These are phyloP conservation scores for Cryptocheilus praepositus DNA, from an alignment of 2,888 invertebrate genomes.

Conservation along the genomic window DNA sequence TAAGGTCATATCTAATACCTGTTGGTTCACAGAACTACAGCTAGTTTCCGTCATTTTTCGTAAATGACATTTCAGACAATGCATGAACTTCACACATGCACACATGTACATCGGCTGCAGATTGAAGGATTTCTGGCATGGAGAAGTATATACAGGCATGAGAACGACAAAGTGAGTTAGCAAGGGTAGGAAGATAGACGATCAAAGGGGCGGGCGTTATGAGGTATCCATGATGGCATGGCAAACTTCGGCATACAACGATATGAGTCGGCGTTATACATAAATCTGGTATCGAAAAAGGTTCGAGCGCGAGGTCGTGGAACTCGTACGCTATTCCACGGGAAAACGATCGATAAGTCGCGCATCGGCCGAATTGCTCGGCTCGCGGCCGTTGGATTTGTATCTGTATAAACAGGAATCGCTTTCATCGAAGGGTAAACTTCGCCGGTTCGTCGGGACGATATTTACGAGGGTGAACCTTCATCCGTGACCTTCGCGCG, in stretches of 20 bases:
- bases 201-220: no score
- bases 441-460: conserved; percentile 9
- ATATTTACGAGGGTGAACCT: conserved; percentile 25
- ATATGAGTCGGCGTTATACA: background rate
- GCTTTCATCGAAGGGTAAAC: conserved; percentile 13
- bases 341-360: conserved; percentile 21
- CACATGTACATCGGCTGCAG: no score
- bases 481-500: conserved; percentile 15
- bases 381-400: conserved; percentile 2
- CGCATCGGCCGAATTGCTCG: conserved; percentile 15
- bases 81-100: no score
- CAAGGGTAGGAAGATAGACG: no score
- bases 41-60: no score
- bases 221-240: no score
- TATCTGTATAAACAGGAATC: conserved; percentile 10
- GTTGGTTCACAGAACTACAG: no score
- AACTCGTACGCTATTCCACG: conserved; percentile 6
- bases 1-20: no score
- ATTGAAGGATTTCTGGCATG: no score
- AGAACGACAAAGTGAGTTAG: no score
- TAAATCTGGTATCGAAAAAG: conserved; percentile 6
- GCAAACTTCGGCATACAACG: background rate
- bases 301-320: background rate
- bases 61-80: no score
- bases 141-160: no score